A percentile compares a stretch with the other conserved stretches of the same genome.
These are phyloP conservation scores for Myotis vivesi DNA, from an alignment of 2,797 vertebrate genomes.

Conservation along the genomic window DNA sequence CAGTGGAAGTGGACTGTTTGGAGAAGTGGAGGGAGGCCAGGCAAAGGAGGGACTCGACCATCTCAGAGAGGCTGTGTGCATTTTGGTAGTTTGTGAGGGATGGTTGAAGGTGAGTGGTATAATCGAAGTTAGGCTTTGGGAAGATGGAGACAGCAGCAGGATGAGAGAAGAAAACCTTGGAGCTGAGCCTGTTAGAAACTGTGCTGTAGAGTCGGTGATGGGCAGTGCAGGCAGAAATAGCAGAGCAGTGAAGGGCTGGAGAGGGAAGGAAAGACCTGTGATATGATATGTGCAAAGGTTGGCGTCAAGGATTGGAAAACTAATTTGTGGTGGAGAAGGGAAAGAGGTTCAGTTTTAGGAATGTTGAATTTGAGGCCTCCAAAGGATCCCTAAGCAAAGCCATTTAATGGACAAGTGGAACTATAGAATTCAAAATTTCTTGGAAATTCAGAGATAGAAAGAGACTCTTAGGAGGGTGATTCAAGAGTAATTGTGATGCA, in stretches of 20 bases:
- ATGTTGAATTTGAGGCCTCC: not conserved
- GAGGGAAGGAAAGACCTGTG: not conserved
- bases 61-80: not conserved
- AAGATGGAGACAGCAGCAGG: not conserved
- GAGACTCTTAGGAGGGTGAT: not conserved
- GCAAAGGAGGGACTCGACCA: not conserved
- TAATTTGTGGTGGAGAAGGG: not conserved
- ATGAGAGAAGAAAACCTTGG: not conserved
- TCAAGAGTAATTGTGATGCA: not conserved
- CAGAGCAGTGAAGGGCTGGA: no score
- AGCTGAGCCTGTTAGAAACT: not conserved
- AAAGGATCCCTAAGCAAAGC: not conserved
- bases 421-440: not conserved
- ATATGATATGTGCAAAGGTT: not conserved
- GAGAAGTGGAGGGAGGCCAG: not conserved
- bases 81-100: not conserved
- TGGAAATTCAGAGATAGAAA: not conserved
- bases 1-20: not conserved
- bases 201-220: not conserved
- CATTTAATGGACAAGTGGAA: not conserved
- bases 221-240: not conserved
- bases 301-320: not conserved
- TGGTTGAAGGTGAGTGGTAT: no score
- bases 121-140: not conserved
- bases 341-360: not conserved